Evolutionary conservation across 2,113 vertebrate species (phyloP).

Genomic region (Spermophilus dauricus): DNA sequence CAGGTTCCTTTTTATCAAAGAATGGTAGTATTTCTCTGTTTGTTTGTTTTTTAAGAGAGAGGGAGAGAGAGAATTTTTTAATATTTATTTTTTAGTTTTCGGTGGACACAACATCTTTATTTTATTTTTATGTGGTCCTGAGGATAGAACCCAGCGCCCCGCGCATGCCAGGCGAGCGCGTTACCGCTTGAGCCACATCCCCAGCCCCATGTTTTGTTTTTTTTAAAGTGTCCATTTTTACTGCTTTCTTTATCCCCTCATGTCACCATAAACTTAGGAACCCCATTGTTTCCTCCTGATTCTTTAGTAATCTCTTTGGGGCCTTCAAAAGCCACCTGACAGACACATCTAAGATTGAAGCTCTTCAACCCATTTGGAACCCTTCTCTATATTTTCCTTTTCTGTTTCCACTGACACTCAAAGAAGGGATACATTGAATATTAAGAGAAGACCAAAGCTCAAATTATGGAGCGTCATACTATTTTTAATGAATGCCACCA

Average conservation of each 20-base stretch:
- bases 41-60: too few relatives aligned
- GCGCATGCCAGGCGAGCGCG: too few relatives aligned
- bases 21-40: not conserved
- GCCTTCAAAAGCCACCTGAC: not conserved
- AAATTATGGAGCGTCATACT: not conserved
- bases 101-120: too few relatives aligned
- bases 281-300: not conserved
- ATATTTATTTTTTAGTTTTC: too few relatives aligned
- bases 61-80: too few relatives aligned
- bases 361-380: not conserved
- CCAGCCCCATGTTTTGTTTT: too few relatives aligned
- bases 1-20: not conserved
- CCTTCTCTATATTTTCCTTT: not conserved
- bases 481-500: conserved; percentile 72
- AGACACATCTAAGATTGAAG: not conserved
- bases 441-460: not conserved
- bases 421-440: not conserved
- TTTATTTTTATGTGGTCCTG: too few relatives aligned
- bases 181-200: too few relatives aligned
- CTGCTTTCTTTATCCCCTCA: not conserved
- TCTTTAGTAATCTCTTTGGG: not conserved
- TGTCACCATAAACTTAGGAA: not conserved
- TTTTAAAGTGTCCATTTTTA: not conserved
- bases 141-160: too few relatives aligned
- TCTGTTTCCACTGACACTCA: not conserved